These are phyloP conservation scores for Rhopilema esculentum DNA, from an alignment of 30 jellyfish, hydroid and myxozoan genomes.

Conservation along the genomic window DNA sequence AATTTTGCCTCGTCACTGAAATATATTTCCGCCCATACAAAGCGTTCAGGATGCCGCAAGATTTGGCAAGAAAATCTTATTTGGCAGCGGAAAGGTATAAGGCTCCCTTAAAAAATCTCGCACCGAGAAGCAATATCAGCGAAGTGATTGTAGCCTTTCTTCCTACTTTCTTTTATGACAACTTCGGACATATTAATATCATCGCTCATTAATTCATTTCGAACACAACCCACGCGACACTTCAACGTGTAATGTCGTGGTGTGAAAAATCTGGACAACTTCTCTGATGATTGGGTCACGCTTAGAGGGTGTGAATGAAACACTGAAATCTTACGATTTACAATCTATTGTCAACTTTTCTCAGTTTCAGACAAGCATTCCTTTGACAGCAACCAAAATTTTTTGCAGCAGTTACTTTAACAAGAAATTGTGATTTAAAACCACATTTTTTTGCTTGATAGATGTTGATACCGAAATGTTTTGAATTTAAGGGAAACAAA, in stretches of 20 bases:
- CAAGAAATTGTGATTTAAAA: too few relatives aligned
- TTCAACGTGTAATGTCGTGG: neutral
- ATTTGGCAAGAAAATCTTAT: neutral
- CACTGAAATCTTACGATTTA: too few relatives aligned
- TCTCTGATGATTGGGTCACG: neutral
- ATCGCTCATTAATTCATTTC: neutral
- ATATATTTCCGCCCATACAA: slow-evolving; percentile 4
- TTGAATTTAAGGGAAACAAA: too few relatives aligned
- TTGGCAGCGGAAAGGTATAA: neutral
- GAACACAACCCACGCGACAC: neutral
- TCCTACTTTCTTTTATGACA: neutral
- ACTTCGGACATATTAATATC: neutral
- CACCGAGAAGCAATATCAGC: neutral
- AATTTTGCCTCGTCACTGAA: neutral
- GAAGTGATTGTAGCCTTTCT: too few relatives aligned
- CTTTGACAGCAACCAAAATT: too few relatives aligned
- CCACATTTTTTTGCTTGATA: too few relatives aligned
- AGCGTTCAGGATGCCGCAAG: slow-evolving; percentile 9
- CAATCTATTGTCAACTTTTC: too few relatives aligned
- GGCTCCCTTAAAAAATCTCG: neutral
- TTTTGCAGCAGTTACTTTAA: too few relatives aligned
- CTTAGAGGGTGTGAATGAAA: neutral
- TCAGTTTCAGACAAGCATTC: too few relatives aligned
- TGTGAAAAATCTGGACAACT: neutral
- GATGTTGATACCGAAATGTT: too few relatives aligned